These are phyloP conservation scores for Carettochelys insculpta DNA, from an alignment of 2,113 vertebrate species.

Conservation along the genomic window DNA sequence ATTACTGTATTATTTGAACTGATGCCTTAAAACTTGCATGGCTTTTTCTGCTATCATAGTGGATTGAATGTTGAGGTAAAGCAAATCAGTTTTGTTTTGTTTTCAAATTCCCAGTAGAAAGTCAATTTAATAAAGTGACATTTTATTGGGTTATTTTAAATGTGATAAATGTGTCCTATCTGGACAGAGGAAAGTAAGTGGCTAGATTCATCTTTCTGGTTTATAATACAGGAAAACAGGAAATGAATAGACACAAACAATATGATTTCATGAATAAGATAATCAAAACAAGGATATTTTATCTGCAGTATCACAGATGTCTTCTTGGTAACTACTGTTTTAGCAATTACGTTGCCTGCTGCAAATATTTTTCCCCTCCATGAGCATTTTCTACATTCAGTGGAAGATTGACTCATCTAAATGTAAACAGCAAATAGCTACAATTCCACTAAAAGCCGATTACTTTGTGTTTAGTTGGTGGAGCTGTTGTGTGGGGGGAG, in stretches of 20 bases:
- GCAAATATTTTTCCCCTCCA: conserved; percentile 46
- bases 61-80: not conserved
- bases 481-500: no score
- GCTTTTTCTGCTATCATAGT: not conserved
- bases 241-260: conserved; percentile 58
- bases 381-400: conserved; percentile 41
- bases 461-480: not conserved
- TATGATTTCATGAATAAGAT: conserved; percentile 69
- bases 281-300: conserved; percentile 63
- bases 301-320: conserved; percentile 39
- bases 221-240: conserved; percentile 55
- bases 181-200: conserved; percentile 40
- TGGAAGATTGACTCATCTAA: conserved; percentile 49
- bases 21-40: not conserved
- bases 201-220: conserved; percentile 52
- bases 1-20: not conserved
- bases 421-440: conserved; percentile 28
- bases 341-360: conserved; percentile 55
- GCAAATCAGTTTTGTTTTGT: not conserved
- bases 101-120: conserved; percentile 12
- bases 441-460: conserved; percentile 2
- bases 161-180: conserved; percentile 60
- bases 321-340: conserved; percentile 54
- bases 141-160: conserved; percentile 34
- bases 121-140: conserved; percentile 43